Base-by-base conservation (phyloP, 2,888 invertebrate species). In the Mylabris sibirica region DNA sequence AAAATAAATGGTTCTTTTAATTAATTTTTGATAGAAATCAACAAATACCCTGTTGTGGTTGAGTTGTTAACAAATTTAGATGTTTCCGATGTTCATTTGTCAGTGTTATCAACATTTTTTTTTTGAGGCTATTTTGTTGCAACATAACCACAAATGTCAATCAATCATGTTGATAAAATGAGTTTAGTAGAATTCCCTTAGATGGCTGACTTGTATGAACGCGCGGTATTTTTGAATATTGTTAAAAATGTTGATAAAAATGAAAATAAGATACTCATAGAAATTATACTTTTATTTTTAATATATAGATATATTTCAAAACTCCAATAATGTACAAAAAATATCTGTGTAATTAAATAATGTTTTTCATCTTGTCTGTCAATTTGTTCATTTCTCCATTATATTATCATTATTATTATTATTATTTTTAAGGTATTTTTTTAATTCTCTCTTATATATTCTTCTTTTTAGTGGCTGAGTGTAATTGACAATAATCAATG, bases 281-380 rank as follows among this genome's bases (percentile, higher is more conserved):
- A 79, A 79, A 79, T 81, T 81, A 82, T 81, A 82, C 73, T 81
- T 80, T 80, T 82, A 83, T 84, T 84, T 53, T 82, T 81, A 82
- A 82, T 83, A 82, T 82, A 83, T 84, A 84, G 82, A 89, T 90
- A 90, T 90, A 90, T 89, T 89, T 89, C 88, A 90, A 90, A 89
- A 89, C 89, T 90, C 85, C 85, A 86, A 89, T 89, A 90, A 90
- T 90, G 90, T 90, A 90, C 90, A 90, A 90, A 90, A 90, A 90
- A 90, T 90, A 90, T 89, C 88, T 90, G 89, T 90, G 89, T 89
- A 86, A 85, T 86, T 85, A 85, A 85, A 85, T 85, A 84, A 85
- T 84, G 84, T 83, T 84, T 77, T 68, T 60, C 20, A 53, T 53
- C 78, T 88, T 88, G 87, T 89, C 88, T 89, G 89, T 88, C 88